These are phyloP conservation scores for Eugnorisma glareosa DNA, from an alignment of 2,888 invertebrate species.

Conservation along the genomic window DNA sequence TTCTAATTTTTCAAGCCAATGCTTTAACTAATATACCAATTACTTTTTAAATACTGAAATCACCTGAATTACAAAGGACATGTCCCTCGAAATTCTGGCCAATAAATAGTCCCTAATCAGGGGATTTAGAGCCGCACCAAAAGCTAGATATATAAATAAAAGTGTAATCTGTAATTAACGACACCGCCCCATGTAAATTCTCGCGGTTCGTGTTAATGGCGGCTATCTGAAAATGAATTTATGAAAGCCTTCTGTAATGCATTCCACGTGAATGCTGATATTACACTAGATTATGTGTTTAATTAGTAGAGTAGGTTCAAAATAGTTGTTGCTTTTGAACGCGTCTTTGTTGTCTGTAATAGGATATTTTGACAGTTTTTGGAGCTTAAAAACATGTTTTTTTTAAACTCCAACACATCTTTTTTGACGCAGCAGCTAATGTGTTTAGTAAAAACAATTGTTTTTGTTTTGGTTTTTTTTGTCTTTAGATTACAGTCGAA, in stretches of 20 bases:
- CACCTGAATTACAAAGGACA: conserved; percentile 9
- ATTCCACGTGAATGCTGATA: conserved; percentile 19
- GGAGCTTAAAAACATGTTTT: neutral
- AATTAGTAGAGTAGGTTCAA: neutral
- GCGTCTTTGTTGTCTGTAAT: neutral
- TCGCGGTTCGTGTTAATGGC: conserved; percentile 52
- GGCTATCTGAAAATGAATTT: conserved; percentile 63
- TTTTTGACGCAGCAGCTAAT: neutral
- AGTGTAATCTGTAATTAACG: conserved; percentile 58
- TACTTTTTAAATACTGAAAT: neutral
- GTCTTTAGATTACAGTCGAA: neutral
- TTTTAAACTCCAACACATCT: neutral
- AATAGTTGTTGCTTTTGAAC: neutral
- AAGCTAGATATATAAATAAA: conserved; percentile 60
- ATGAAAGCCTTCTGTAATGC: conserved; percentile 48
- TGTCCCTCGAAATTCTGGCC: neutral
- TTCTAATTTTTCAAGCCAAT: neutral
- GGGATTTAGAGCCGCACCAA: conserved; percentile 27
- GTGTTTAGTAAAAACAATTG: neutral
- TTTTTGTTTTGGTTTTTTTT: neutral
- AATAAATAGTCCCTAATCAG: conserved; percentile 43
- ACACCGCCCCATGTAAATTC: conserved; percentile 52
- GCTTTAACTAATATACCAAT: neutral
- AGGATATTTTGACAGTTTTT: neutral
- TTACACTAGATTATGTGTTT: conserved; percentile 19